Base-by-base conservation (phyloP, 2,888 invertebrate species). In the Hofmannophila pseudospretella region DNA sequence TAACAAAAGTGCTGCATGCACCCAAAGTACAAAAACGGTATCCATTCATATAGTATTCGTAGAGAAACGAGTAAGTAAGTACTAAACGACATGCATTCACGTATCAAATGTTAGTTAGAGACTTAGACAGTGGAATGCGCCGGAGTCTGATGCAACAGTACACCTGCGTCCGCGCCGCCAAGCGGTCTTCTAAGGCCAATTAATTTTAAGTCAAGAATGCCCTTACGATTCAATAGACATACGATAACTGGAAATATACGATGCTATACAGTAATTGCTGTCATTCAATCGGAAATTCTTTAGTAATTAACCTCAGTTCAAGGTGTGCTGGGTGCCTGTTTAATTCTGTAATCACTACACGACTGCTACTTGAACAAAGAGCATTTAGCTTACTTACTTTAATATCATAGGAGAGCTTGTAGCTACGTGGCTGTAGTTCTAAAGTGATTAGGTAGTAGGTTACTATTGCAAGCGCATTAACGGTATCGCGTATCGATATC, bases 161-260 rank as follows among this genome's bases (percentile, higher is more conserved):
- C 64, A 61, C 54, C 59, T 57, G 61, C 77, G 76, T 60, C 70
- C 55, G 48, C 39, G 51, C 54, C 58, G 81, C 76, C 80, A 74
- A 65, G 75, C 80, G 55, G 76, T 79, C 80, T 79, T 77, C 67
- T 52, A 49, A 49, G 51, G 51, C 54, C 71, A 63, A 78, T 75
- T 75, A 76, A 70, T 70, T 59, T 67, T 61, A 52, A 47, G 61
- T 65, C 61, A 69, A 65, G 67, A 69, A 73, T 77, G 60, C 61
- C 57, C 61, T 61, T 58, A 55, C 47, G 39, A 56, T 54, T 60
- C 49, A 56, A 58, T 49, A 41, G 42, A 39, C 44, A 49, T 49
- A 39, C 46, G 33, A 32, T 39, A 36, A 36, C 25, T 28, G n/a
- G 20, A 22, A 14, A 32, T 4, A 35, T 27, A 34, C 28, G 9